Conservation (phyloP, 2,888 invertebrate species). For the Acanthosepion esculentum region DNA sequence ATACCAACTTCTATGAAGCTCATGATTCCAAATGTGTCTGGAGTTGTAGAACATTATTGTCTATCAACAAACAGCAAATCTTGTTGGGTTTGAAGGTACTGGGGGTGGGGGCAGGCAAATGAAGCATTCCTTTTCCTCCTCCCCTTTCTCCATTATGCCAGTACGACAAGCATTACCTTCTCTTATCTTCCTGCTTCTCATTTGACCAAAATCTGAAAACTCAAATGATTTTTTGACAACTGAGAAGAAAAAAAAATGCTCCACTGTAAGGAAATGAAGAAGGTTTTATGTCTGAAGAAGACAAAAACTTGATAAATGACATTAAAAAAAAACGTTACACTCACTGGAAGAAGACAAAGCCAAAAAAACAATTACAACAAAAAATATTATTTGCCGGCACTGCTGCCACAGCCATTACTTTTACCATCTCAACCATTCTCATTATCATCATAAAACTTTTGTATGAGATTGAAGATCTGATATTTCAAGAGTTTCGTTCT, state of each 20-base stretch:
- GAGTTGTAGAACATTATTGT: background rate
- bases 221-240: background rate
- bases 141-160: background rate
- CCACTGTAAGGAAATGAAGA: background rate
- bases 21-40: background rate
- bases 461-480: background rate
- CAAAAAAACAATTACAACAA: background rate
- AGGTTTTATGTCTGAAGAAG: background rate
- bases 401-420: background rate
- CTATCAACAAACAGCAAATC: background rate
- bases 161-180: background rate
- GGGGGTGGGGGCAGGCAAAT: no score
- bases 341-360: no score
- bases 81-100: background rate
- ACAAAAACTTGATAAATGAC: background rate
- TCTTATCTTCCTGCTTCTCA: background rate
- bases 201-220: background rate
- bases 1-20: background rate
- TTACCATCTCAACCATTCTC: background rate
- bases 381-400: background rate
- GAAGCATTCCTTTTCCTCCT: background rate
- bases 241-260: background rate
- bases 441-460: background rate
- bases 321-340: background rate
- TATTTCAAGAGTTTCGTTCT: background rate